Conservation (phyloP, 2,113 vertebrate genomes). For the Neotragus moschatus region DNA sequence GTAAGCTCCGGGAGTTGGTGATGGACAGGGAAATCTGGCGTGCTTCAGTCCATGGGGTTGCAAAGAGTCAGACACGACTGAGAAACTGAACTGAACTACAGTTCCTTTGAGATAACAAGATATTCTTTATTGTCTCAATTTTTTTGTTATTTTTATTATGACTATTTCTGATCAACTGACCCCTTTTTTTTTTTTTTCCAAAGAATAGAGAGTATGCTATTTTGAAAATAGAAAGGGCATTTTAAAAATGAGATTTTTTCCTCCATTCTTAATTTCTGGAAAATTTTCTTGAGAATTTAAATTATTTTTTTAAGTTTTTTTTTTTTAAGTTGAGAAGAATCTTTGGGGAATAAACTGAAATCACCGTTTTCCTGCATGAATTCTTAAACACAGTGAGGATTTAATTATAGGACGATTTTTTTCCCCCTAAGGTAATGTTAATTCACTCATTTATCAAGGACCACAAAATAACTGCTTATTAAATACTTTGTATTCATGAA, state of each 20-base stretch:
- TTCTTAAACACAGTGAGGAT: neutral
- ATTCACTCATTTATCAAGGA: neutral
- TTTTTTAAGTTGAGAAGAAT: neutral
- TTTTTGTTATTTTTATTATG: neutral
- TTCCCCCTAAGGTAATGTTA: neutral
- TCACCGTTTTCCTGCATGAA: neutral
- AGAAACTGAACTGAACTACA: neutral
- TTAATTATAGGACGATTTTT: neutral
- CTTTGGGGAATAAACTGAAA: neutral
- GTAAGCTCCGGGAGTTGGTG: neutral
- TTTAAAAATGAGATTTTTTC: neutral
- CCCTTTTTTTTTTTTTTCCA: neutral
- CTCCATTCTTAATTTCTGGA: neutral
- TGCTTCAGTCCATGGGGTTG: neutral
- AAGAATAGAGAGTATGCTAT: neutral
- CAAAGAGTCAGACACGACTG: neutral
- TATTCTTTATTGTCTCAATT: neutral
- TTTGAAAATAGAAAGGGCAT: neutral
- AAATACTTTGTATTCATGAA: neutral
- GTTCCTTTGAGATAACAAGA: neutral
- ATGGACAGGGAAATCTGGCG: neutral
- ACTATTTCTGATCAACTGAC: neutral
- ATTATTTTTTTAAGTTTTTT: neutral
- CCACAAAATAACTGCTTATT: neutral
- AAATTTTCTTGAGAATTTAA: neutral